A percentile compares a stretch with the other conserved stretches of the same genome.
phyloP scores from a whole-genome alignment of 2,797 vertebrate species.

The Malacoraja senta region DNA sequence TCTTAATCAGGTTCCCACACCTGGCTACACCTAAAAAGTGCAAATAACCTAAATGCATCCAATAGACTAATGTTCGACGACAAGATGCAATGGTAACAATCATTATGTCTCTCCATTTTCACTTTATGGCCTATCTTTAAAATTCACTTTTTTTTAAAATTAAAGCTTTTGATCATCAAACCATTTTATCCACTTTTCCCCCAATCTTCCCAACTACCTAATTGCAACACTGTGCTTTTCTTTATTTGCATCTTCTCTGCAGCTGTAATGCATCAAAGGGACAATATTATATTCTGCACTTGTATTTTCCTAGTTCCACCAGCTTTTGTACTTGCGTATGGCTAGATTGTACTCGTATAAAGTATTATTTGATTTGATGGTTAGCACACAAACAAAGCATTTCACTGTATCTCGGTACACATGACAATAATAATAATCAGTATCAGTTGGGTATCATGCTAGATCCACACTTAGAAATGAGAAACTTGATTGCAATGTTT shows the following conservation, averaged over 20 bases:
- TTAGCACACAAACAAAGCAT: too few species aligned
- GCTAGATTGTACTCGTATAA: too few species aligned
- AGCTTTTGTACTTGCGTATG: too few species aligned
- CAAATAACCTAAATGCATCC: neutral
- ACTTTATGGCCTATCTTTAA: neutral
- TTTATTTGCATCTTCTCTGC: too few species aligned
- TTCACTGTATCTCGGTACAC: too few species aligned
- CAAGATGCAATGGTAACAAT: neutral
- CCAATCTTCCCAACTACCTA: too few species aligned
- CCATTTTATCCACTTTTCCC: too few species aligned
- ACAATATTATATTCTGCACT: too few species aligned
- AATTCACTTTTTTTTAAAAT: neutral
- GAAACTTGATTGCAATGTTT: neutral
- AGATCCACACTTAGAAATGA: neutral
- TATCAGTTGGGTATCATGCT: neutral
- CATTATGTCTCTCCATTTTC: neutral
- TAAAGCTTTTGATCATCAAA: neutral
- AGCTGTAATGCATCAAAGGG: too few species aligned
- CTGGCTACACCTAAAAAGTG: neutral
- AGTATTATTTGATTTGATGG: too few species aligned
- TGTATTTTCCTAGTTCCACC: too few species aligned
- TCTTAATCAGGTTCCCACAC: neutral
- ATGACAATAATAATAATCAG: neutral
- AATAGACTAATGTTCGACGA: neutral
- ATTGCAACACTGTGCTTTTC: too few species aligned